Conservation (phyloP, 2,113 vertebrate genomes). For the Odocoileus hemionus region DNA sequence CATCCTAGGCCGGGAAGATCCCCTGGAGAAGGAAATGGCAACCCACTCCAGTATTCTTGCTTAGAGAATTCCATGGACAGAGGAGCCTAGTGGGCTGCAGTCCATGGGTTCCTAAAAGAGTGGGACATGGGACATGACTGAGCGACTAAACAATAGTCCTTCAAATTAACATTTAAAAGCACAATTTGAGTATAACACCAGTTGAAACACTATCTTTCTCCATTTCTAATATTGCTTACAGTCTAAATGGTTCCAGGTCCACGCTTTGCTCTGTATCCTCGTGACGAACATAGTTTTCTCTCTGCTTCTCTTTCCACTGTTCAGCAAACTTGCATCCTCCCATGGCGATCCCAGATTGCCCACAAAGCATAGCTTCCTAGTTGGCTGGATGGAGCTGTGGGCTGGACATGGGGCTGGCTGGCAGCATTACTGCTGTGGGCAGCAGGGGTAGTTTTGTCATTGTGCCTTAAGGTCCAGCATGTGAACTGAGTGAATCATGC, state of each 20-base stretch:
- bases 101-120: background rate
- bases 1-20: background rate
- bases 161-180: background rate
- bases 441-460: background rate
- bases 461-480: background rate
- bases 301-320: background rate
- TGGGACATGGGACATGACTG: background rate
- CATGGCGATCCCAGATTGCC: background rate
- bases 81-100: background rate
- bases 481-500: background rate
- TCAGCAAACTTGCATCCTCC: background rate
- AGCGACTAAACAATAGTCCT: background rate
- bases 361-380: background rate
- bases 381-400: background rate
- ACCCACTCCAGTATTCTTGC: background rate
- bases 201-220: background rate
- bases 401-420: background rate
- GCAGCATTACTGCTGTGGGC: background rate
- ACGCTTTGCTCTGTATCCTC: background rate
- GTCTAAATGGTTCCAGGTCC: background rate
- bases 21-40: background rate
- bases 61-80: background rate
- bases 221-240: background rate
- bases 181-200: background rate
- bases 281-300: background rate